Base-by-base conservation (phyloP, 2,113 vertebrate species). In the Podarcis raffonei region DNA sequence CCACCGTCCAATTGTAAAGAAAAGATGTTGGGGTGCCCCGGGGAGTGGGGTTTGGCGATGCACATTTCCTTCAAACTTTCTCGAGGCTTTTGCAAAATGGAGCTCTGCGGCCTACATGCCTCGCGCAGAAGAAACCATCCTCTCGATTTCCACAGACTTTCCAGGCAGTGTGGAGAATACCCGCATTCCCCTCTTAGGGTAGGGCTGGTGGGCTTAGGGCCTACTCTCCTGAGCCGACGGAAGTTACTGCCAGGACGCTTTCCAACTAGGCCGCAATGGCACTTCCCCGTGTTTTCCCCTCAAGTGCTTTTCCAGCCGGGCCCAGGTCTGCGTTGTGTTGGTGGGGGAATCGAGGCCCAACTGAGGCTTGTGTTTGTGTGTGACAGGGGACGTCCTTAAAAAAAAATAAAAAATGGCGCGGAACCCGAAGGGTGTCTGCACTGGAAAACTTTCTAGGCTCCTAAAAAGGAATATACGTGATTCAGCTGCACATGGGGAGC, bases 111-210 rank as follows among this genome's bases (percentile, higher is more conserved):
- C 20, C 57, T 42, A 5, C 15, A 62, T 62, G 3, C 79, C 30
- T 57, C 1, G 4, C 20, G 5, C 3, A 1, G 3, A 48, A 9
- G 11, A 16, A 25, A 11, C 11, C 6, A 7, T 23, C 3, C 8
- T 13, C 23, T 42, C 76, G 48, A 27, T 25, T 6, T 35, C 16
- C 53, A 4, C 1, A 20, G 79, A 42, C 53, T 32, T 78, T 32
- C 27, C 77, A 39, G 13, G 11, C 59, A 62, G 59, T 3, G 16
- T 4, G n/a, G 6, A 81, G 57, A 35, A 57, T 57, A 6, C 4
- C 48, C 76, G 42, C 23, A 48, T 78, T 32, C 20, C 59, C 59
- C 16, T 5, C 5, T 62, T 62, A 62, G 59, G 59, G 59, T 62
- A 62, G 76, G 48, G 39, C 37, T 77, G 6, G 37, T 30, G 13